A percentile compares a stretch with the other conserved stretches of the same genome.
Evolutionary conservation across 2,888 invertebrate genomes (phyloP).

Genomic region (Torymus tubicola): DNA sequence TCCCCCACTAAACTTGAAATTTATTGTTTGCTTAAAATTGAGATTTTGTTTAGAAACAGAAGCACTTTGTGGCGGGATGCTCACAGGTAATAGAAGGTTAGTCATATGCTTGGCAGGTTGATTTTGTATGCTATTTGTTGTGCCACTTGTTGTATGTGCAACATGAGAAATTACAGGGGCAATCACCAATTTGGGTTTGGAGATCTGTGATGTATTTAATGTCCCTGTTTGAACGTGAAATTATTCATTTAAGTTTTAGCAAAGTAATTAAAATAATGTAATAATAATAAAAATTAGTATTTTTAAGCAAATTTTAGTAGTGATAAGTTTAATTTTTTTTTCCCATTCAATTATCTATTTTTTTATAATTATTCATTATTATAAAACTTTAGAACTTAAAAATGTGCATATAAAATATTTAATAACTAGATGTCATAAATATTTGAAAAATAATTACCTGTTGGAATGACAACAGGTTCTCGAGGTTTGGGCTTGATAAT

Average conservation of each 20-base stretch:
- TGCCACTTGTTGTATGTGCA: constrained; percentile 66
- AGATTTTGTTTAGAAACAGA: constrained; percentile 80
- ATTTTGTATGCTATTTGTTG: constrained; percentile 65
- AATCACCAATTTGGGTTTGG: constrained; percentile 71
- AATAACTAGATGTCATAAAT: neutral
- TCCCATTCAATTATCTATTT: too few relatives aligned
- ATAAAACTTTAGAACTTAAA: neutral
- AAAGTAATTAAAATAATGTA: constrained; percentile 1
- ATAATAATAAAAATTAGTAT: neutral
- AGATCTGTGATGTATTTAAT: constrained; percentile 67
- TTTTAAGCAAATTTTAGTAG: too few relatives aligned
- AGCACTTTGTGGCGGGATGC: constrained; percentile 70
- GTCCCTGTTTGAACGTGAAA: constrained; percentile 62
- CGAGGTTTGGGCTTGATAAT: constrained; percentile 69
- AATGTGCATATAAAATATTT: neutral
- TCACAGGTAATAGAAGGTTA: constrained; percentile 72
- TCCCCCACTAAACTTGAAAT: constrained; percentile 79
- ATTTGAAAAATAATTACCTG: constrained; percentile 64
- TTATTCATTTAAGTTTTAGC: constrained; percentile 15
- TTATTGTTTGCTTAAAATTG: constrained; percentile 78
- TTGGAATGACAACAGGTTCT: constrained; percentile 72
- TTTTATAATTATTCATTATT: neutral
- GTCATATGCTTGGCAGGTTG: constrained; percentile 71
- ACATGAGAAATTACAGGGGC: constrained; percentile 72
- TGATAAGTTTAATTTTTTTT: too few relatives aligned